Conservation (phyloP, 2,113 vertebrate species). For the Antennarius striatus region DNA sequence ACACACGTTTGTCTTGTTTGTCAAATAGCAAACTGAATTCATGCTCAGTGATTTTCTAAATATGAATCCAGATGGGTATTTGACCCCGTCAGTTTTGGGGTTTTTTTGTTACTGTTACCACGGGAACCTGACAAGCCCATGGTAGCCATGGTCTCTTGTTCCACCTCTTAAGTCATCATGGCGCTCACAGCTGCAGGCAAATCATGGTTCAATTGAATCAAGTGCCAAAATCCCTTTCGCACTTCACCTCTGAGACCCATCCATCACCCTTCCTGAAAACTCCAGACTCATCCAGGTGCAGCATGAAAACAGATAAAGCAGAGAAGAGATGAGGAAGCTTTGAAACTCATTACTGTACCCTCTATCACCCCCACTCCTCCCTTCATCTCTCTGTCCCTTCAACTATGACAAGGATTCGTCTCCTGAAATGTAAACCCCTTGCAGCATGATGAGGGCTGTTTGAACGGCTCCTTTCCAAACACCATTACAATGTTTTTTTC, state of each 20-base stretch:
- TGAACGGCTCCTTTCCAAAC: slow-evolving; percentile 58
- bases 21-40: slow-evolving; percentile 9
- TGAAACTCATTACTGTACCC: slow-evolving; percentile 55
- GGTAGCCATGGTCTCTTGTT: slow-evolving; percentile 47
- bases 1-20: slow-evolving; percentile 17
- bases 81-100: slow-evolving; percentile 46
- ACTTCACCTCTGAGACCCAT: slow-evolving; percentile 48
- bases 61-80: slow-evolving; percentile 29
- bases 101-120: slow-evolving; percentile 36
- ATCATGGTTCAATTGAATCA: slow-evolving; percentile 46
- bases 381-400: slow-evolving; percentile 1
- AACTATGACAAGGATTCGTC: slow-evolving; percentile 37
- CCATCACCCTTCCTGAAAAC: slow-evolving; percentile 40
- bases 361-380: slow-evolving; percentile 3
- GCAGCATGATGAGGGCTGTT: slow-evolving; percentile 46
- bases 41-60: not conserved
- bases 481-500: slow-evolving; percentile 57
- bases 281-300: slow-evolving; percentile 21
- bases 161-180: slow-evolving; percentile 48
- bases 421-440: slow-evolving; percentile 58
- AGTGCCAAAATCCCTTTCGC: slow-evolving; percentile 48
- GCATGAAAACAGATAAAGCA: slow-evolving; percentile 34
- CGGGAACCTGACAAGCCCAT: slow-evolving; percentile 8
- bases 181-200: slow-evolving; percentile 19
- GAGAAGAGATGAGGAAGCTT: slow-evolving; percentile 47